phyloP scores from a whole-genome alignment of 2,888 invertebrate species.

The Cryptosula pallasiana region DNA sequence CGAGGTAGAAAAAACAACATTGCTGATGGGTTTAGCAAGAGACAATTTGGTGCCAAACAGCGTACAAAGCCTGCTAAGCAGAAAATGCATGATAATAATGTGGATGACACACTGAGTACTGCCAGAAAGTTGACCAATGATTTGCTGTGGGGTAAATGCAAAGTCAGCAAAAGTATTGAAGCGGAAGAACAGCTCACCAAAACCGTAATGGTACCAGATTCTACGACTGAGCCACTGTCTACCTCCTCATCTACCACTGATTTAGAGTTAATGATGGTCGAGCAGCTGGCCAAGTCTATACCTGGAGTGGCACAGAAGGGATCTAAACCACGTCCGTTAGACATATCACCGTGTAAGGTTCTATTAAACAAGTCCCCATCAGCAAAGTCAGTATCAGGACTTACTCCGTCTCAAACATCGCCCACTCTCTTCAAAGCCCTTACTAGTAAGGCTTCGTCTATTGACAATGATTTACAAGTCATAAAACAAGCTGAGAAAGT shows the following conservation, averaged over 20 bases:
- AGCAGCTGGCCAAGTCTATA: background rate
- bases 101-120: background rate
- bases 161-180: background rate
- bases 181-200: background rate
- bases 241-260: background rate
- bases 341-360: background rate
- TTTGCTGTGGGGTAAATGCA: background rate
- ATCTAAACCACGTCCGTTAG: background rate
- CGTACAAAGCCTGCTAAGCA: background rate
- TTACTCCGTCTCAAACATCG: background rate
- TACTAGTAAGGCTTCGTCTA: background rate
- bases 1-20: background rate
- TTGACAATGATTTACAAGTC: background rate
- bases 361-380: background rate
- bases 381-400: no score
- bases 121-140: background rate
- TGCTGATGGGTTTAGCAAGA: background rate
- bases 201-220: constrained; percentile 14
- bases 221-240: background rate
- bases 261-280: background rate
- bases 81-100: background rate
- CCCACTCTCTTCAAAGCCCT: background rate
- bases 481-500: background rate
- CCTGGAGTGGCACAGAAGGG: background rate
- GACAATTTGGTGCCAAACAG: background rate